These are phyloP conservation scores for Hephaestus fuliginosus DNA, from an alignment of 2,797 vertebrate species.

Conservation along the genomic window DNA sequence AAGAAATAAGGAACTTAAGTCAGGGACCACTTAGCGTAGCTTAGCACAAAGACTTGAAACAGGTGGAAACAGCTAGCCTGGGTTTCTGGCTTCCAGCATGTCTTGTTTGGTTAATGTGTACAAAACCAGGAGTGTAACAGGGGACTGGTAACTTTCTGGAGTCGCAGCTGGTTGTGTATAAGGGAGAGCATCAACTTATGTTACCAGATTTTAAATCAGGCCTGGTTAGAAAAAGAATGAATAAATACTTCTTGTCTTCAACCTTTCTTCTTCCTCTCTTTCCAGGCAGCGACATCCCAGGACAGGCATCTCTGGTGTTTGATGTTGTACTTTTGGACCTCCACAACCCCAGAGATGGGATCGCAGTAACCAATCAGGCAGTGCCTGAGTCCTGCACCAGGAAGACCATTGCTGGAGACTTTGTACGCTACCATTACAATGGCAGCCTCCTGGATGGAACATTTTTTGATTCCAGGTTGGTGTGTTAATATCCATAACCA, in stretches of 20 bases:
- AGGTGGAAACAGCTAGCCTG: too few relatives aligned
- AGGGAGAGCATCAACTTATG: not conserved
- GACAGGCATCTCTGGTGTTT: constrained; percentile 97
- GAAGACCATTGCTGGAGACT: constrained; percentile 90
- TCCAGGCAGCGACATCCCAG: constrained; percentile 95
- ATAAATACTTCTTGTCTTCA: not conserved
- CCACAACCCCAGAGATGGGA: constrained; percentile 95
- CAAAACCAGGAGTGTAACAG: too few relatives aligned
- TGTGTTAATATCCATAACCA: constrained; percentile 1
- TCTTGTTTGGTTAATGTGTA: too few relatives aligned
- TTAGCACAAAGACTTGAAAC: too few relatives aligned
- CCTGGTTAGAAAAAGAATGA: not conserved
- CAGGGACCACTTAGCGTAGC: too few relatives aligned
- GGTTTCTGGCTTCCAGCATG: too few relatives aligned
- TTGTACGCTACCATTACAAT: constrained; percentile 97
- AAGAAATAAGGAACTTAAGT: too few relatives aligned
- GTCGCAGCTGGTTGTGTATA: not conserved
- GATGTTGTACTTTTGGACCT: constrained; percentile 94
- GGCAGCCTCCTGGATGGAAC: constrained; percentile 95
- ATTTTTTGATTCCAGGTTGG: constrained; percentile 95
- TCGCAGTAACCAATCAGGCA: constrained; percentile 87
- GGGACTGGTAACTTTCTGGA: too few relatives aligned
- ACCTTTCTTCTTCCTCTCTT: too few relatives aligned
- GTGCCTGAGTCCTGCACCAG: constrained; percentile 89
- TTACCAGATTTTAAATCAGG: not conserved